Conservation (phyloP, 2,113 vertebrate species). For the Phrynosoma platyrhinos region DNA sequence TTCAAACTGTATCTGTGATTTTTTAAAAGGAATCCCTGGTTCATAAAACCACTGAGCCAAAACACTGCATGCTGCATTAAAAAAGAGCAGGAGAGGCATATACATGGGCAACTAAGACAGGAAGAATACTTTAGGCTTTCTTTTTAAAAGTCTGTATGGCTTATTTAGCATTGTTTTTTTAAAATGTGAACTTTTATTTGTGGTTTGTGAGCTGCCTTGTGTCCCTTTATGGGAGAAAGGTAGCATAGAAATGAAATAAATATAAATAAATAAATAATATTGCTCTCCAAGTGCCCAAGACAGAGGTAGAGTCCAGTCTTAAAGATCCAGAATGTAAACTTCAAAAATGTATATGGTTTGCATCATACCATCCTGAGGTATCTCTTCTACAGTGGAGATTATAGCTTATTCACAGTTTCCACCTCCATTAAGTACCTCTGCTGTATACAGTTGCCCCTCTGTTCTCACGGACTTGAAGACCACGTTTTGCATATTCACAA, state of each 20-base stretch:
- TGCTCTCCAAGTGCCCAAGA: not conserved
- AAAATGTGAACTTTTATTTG: too few species aligned
- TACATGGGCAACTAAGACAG: too few species aligned
- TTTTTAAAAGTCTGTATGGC: not conserved
- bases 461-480: too few species aligned
- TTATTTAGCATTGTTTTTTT: not conserved
- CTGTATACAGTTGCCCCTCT: not conserved
- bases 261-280: not conserved
- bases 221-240: too few species aligned
- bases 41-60: too few species aligned
- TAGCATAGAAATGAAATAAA: too few species aligned
- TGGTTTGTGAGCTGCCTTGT: too few species aligned
- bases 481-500: too few species aligned
- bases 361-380: not conserved
- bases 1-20: too few species aligned
- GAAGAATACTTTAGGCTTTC: too few species aligned
- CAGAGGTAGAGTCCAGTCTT: not conserved
- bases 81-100: not conserved
- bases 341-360: not conserved
- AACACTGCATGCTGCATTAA: too few species aligned
- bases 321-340: not conserved
- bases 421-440: not conserved
- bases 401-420: not conserved
- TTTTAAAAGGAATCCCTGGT: too few species aligned
- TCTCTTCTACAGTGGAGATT: not conserved